Evolutionary conservation across 2,888 invertebrate genomes (phyloP).

Genomic region (Smittia aterrima): DNA sequence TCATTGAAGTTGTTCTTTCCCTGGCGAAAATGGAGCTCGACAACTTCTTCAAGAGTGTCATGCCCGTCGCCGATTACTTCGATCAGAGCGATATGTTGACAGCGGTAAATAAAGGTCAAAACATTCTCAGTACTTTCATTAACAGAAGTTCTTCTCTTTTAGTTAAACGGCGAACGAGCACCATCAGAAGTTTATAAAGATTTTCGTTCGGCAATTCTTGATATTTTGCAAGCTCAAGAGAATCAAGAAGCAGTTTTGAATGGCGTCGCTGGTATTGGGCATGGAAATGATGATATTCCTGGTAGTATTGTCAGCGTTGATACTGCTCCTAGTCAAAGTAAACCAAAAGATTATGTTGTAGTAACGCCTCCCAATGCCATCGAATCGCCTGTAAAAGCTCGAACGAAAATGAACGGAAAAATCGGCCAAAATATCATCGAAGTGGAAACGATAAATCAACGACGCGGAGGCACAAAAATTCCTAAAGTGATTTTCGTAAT

Average conservation of each 20-base stretch:
- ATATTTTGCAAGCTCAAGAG: slow-evolving; percentile 70
- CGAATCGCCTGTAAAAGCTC: slow-evolving; percentile 51
- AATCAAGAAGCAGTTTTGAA: slow-evolving; percentile 62
- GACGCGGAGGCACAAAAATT: background rate
- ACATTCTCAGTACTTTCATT: too few species aligned
- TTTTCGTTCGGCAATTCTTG: slow-evolving; percentile 74
- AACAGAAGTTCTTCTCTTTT: slow-evolving; percentile 8
- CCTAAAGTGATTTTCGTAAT: slow-evolving; percentile 57
- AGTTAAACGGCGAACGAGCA: slow-evolving; percentile 86
- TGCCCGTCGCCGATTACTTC: slow-evolving; percentile 88
- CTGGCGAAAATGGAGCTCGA: slow-evolving; percentile 83
- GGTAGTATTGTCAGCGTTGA: slow-evolving; percentile 64
- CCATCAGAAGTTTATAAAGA: slow-evolving; percentile 85
- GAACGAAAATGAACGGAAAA: slow-evolving; percentile 44
- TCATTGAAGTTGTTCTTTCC: slow-evolving; percentile 61
- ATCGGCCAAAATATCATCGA: slow-evolving; percentile 39
- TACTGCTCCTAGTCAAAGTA: slow-evolving; percentile 57
- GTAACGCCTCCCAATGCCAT: slow-evolving; percentile 53
- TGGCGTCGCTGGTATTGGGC: slow-evolving; percentile 62
- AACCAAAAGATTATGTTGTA: slow-evolving; percentile 45
- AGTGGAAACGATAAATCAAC: slow-evolving; percentile 32
- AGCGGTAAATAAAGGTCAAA: slow-evolving; percentile 61
- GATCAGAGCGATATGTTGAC: slow-evolving; percentile 79
- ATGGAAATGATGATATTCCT: slow-evolving; percentile 59
- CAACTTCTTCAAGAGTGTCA: slow-evolving; percentile 85